Evolutionary conservation across 2,113 vertebrate species (phyloP).

Genomic region (Aegithalos caudatus): DNA sequence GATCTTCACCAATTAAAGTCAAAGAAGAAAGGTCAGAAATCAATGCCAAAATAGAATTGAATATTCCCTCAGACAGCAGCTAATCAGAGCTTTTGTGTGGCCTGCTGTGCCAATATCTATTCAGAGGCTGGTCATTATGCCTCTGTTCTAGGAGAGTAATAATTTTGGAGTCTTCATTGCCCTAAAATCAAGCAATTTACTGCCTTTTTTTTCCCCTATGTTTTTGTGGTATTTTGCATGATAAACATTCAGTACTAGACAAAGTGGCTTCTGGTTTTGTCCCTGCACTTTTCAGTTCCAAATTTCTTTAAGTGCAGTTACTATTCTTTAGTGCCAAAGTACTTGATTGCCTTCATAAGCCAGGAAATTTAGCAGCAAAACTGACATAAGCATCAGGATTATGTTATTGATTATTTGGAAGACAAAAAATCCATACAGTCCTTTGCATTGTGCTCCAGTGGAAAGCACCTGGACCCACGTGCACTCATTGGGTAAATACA

Average conservation of each 20-base stretch:
- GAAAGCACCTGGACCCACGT: neutral
- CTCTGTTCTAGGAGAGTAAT: conserved; percentile 35
- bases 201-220: neutral
- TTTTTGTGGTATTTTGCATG: conserved; percentile 26
- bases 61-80: neutral
- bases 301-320: neutral
- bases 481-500: neutral
- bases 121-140: conserved; percentile 52
- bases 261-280: conserved; percentile 4
- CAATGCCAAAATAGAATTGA: conserved; percentile 26
- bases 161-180: conserved; percentile 50
- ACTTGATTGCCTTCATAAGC: conserved; percentile 24
- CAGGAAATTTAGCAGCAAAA: neutral
- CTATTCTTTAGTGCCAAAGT: neutral
- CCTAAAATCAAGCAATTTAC: conserved; percentile 49
- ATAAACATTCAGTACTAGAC: neutral
- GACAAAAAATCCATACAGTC: neutral
- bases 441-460: neutral
- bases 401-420: neutral
- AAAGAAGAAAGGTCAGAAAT: conserved; percentile 44
- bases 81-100: conserved; percentile 54
- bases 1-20: neutral
- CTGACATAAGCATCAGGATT: neutral
- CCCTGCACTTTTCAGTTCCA: neutral
- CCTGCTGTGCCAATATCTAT: conserved; percentile 63